These are phyloP conservation scores for Aptenodytes patagonicus DNA, from an alignment of 2,113 vertebrate species.

Conservation along the genomic window DNA sequence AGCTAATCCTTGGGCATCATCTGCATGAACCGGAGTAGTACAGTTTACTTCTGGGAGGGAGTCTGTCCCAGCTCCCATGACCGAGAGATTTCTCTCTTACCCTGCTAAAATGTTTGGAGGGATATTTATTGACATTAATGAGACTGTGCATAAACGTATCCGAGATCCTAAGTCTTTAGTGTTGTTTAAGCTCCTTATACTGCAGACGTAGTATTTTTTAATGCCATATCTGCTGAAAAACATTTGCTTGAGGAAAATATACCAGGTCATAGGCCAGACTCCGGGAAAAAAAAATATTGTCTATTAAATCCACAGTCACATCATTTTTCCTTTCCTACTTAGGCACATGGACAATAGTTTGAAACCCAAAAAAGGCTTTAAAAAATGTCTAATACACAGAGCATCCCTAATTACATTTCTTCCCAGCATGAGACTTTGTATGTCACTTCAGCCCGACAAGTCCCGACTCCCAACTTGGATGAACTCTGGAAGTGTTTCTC, in stretches of 20 bases:
- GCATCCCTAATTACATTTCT: slow-evolving; percentile 8
- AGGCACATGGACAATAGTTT: background rate
- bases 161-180: background rate
- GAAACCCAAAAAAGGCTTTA: background rate
- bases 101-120: background rate
- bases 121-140: background rate
- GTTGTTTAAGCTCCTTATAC: background rate
- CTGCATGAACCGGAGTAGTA: background rate
- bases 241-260: background rate
- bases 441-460: background rate
- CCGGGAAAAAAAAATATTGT: background rate
- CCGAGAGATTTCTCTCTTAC: background rate
- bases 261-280: background rate
- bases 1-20: slow-evolving; percentile 44
- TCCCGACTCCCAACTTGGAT: background rate
- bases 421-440: background rate
- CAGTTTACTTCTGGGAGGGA: background rate
- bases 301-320: background rate
- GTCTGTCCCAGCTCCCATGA: background rate
- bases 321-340: background rate
- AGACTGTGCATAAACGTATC: background rate
- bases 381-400: background rate
- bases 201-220: background rate
- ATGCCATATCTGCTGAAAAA: background rate
- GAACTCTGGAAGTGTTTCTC: slow-evolving; percentile 12